A percentile compares a stretch with the other conserved stretches of the same genome.
Evolutionary conservation across 2,797 vertebrate genomes (phyloP).

Genomic region (Atherinosoma microstoma): DNA sequence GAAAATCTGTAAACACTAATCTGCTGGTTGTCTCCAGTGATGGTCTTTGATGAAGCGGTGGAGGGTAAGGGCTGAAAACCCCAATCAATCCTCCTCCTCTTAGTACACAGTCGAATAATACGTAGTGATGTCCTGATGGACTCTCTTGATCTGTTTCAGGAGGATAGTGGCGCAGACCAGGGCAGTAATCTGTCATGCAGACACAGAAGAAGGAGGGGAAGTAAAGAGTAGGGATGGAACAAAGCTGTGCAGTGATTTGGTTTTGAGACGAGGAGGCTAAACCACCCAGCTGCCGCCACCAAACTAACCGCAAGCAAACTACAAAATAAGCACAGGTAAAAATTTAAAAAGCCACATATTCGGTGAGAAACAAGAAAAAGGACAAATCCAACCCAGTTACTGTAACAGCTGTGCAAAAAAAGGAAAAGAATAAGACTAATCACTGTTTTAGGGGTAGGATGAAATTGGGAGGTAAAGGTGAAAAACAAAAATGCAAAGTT

Average conservation of each 20-base stretch:
- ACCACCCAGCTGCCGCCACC: too few relatives aligned
- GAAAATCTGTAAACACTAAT: conserved; percentile 24
- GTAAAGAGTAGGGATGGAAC: conserved; percentile 34
- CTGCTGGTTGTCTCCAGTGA: conserved; percentile 18
- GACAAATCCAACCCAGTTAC: conserved; percentile 30
- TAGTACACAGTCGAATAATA: conserved; percentile 57
- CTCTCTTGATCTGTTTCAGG: conserved; percentile 52
- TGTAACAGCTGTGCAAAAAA: background rate
- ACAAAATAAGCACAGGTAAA: conserved; percentile 17
- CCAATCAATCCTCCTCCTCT: background rate
- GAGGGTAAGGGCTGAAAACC: background rate
- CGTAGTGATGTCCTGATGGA: fast-evolving
- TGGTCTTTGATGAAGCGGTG: conserved; percentile 3
- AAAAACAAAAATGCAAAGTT: too few relatives aligned
- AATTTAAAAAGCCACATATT: background rate
- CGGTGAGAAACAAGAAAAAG: background rate
- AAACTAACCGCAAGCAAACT: too few relatives aligned
- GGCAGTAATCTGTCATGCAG: conserved; percentile 60
- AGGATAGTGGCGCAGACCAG: conserved; percentile 61
- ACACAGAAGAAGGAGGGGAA: conserved; percentile 36
- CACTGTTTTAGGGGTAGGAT: background rate
- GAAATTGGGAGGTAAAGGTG: background rate
- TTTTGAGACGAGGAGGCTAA: too few relatives aligned
- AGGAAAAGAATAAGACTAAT: background rate
- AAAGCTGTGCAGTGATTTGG: background rate